Evolutionary conservation across 2,888 invertebrate species (phyloP), one percentile per base, ranked within the genome.

Genomic region (Acanthopleura granulata): DNA sequence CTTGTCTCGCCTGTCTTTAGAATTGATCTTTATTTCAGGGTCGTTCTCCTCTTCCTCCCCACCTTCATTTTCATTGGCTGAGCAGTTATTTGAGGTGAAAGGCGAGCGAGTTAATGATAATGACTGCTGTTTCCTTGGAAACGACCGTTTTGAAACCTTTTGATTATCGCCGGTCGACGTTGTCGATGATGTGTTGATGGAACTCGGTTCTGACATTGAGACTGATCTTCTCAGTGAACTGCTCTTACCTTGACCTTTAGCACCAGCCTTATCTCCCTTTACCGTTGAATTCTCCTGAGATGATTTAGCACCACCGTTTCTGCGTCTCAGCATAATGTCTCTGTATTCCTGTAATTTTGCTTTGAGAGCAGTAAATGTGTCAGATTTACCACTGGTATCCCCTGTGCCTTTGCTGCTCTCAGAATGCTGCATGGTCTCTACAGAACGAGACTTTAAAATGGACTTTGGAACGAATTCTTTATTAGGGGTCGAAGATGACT

Each of bases 331-430:
- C 30, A 87, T 77, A 74, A 81, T 81, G 76, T 86, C 87, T 71
- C 85, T 77, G 75, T 85, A 87, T 11, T 84, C 85, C 62, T 84
- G 84, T n/a, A 87, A 76, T 75, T 86, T 86, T 11, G 85, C 84
- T 77, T 87, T 87, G n/a, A 87, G 75, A 4, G 86, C 82, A 22
- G 85, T 83, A 66, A 83, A 78, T 72, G 78, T 79, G 22, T 82
- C 81, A 14, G 80, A 75, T 69, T 29, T 18, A 6, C n/a, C 18
- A 57, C 4, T 18, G n/a, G 3, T 18, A n/a, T 57, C 57, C 6
- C 57, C n/a, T n/a, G 57, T 4, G 22, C n/a, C 22, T 22, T 57
- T 57, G 18, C 18, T n/a, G 12, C 4, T 18, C 22, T 57, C 57
- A n/a, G 6, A 57, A 18, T 18, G 22, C 12, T n/a, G 18, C 22